These are phyloP conservation scores for Cacatua alba DNA, from an alignment of 2,113 vertebrate genomes.

Conservation along the genomic window DNA sequence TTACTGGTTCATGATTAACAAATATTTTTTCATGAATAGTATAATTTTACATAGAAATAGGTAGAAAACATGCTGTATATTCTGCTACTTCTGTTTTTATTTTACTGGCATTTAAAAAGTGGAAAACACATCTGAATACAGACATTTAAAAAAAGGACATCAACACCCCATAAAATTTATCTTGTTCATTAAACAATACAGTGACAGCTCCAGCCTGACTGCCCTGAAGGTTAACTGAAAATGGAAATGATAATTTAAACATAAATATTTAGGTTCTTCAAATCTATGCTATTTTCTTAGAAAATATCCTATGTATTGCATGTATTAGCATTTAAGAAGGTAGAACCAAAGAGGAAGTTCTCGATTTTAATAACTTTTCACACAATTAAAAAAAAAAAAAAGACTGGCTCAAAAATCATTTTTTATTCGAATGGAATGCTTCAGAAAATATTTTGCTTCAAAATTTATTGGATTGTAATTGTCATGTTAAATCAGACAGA, in stretches of 20 bases:
- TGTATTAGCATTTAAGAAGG: background rate
- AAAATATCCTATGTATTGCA: background rate
- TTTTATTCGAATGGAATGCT: background rate
- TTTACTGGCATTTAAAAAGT: background rate
- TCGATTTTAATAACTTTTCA: background rate
- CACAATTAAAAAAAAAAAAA: background rate
- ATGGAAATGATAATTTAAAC: background rate
- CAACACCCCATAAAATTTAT: background rate
- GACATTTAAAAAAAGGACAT: background rate
- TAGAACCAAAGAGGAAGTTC: background rate
- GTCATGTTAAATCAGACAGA: background rate
- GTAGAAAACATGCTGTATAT: background rate
- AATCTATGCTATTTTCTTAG: background rate
- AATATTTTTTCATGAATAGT: background rate
- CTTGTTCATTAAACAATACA: background rate
- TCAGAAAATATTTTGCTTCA: background rate
- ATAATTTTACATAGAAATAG: background rate
- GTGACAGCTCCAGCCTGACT: background rate
- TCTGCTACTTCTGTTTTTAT: background rate
- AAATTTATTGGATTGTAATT: background rate
- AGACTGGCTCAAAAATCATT: background rate
- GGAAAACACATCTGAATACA: background rate
- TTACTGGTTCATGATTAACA: accelerated
- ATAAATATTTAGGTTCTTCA: background rate
- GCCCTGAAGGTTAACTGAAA: background rate